These are phyloP conservation scores for Frankliniella intonsa DNA, from an alignment of 2,888 invertebrate species.

Conservation along the genomic window DNA sequence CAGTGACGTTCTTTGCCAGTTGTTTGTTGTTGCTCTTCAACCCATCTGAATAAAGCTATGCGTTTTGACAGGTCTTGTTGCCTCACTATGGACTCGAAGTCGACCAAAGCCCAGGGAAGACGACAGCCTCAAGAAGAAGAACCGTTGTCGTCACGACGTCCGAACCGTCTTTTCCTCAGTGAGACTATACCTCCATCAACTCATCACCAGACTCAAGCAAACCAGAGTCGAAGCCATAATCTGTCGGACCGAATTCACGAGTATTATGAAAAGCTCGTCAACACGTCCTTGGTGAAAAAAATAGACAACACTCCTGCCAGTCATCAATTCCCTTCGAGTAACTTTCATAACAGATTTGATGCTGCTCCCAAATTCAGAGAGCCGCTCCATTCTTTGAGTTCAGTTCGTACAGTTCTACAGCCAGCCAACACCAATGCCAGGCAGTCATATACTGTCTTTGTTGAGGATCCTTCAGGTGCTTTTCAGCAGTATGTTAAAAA, in stretches of 20 bases:
- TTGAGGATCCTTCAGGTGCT: background rate
- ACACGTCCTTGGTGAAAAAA: background rate
- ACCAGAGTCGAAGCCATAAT: background rate
- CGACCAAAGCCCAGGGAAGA: background rate
- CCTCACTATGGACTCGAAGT: background rate
- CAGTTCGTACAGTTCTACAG: background rate
- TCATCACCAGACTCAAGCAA: background rate
- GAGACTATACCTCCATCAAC: background rate
- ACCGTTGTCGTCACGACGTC: background rate
- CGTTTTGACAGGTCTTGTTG: background rate
- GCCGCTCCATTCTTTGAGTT: background rate
- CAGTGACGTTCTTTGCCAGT: background rate
- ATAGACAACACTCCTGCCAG: background rate
- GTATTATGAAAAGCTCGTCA: conserved; percentile 7
- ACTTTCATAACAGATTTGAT: background rate
- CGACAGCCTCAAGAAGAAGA: background rate
- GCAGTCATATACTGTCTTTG: background rate
- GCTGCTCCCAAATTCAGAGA: background rate
- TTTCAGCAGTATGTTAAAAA: background rate
- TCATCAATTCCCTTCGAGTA: background rate
- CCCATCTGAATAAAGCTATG: background rate
- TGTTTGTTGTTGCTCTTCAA: background rate
- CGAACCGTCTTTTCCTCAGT: conserved; percentile 1
- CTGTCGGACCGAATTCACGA: background rate
- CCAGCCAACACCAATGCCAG: background rate